These are phyloP conservation scores for Umimayanthus chanpuru DNA, from an alignment of 92 coral and sea anemone genomes.

Conservation along the genomic window DNA sequence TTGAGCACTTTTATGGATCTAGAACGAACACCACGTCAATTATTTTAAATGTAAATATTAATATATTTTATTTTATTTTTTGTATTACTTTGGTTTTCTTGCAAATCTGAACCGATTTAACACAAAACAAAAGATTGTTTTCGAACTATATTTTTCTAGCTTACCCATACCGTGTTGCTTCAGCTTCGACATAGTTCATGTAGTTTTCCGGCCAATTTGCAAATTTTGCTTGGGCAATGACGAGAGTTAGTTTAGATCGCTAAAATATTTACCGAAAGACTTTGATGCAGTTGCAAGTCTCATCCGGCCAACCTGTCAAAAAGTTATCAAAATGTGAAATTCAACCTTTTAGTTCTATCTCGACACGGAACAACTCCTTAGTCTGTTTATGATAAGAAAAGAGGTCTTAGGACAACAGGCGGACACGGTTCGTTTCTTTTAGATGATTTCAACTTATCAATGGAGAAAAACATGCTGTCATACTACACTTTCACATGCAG, in stretches of 20 bases:
- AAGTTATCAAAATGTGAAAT: slow-evolving; percentile 31
- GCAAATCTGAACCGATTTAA: neutral
- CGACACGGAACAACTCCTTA: neutral
- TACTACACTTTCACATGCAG: neutral
- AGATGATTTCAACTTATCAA: neutral
- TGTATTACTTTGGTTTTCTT: neutral
- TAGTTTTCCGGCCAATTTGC: slow-evolving; percentile 34
- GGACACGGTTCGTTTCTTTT: neutral
- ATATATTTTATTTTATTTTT: too few relatives aligned
- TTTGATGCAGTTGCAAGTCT: slow-evolving; percentile 4
- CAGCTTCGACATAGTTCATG: neutral
- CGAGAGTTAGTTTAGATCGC: slow-evolving; percentile 25
- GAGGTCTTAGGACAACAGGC: neutral
- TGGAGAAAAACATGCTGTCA: slow-evolving; percentile 8
- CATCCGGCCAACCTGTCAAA: slow-evolving; percentile 26
- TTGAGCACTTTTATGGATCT: too few relatives aligned
- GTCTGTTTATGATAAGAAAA: neutral
- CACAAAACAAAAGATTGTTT: neutral
- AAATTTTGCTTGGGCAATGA: slow-evolving; percentile 34
- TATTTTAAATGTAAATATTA: too few relatives aligned
- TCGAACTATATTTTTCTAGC: neutral
- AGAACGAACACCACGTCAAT: too few relatives aligned
- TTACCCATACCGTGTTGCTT: neutral
- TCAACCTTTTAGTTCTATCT: neutral
- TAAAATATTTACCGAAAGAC: slow-evolving; percentile 23